Evolutionary conservation across 2,113 vertebrate genomes (phyloP), one percentile per base, ranked within the genome.

Genomic region (Nyctibius bracteatus): DNA sequence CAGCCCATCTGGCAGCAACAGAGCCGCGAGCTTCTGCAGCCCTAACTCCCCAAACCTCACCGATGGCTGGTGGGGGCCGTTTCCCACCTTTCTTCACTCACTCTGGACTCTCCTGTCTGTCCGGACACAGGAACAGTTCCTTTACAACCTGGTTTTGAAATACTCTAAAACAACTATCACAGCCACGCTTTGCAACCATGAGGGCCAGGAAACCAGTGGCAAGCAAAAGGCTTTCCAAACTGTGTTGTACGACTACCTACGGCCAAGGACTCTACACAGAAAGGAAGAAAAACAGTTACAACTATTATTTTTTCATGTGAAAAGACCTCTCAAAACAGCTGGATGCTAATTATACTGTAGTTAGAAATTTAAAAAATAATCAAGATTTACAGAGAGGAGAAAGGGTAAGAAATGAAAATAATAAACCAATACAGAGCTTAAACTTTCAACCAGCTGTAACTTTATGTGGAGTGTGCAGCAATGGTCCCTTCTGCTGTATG

Each of bases 281-380:
- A 93, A 87, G 18, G 62, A 86, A 81, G 49, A 59, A 84, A 81
- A 88, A 24, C 52, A 75, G 35, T 75, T 89, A 55, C 47, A 93
- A 87, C n/a, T 55, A 70, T 16, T 88, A 78, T 37, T 94, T 88
- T 88, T 55, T 63, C 51, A 71, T 35, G 37, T 57, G 70, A 93
- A 95, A 93, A 95, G 61, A 78, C 4, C 31, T 92, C 80, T 93
- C 54, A 3, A 33, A 94, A 72, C 86, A 96, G 65, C 61, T 91
- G 68, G 72, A 93, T 88, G 41, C 47, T 81, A 83, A 94, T 81
- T 94, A 90, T 44, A 33, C 37, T 78, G 35, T 7, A 81, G 75
- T 66, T 59, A 66, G 47, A 94, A 92, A 51, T 51, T 27, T 37
- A 49, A 41, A 86, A 39, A 25, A 62, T 3, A 44, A 80, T 30